Evolutionary conservation across 2,888 invertebrate genomes (phyloP), one percentile per base, ranked within the genome.

Genomic region (Parapristionchus giblindavisi): DNA sequence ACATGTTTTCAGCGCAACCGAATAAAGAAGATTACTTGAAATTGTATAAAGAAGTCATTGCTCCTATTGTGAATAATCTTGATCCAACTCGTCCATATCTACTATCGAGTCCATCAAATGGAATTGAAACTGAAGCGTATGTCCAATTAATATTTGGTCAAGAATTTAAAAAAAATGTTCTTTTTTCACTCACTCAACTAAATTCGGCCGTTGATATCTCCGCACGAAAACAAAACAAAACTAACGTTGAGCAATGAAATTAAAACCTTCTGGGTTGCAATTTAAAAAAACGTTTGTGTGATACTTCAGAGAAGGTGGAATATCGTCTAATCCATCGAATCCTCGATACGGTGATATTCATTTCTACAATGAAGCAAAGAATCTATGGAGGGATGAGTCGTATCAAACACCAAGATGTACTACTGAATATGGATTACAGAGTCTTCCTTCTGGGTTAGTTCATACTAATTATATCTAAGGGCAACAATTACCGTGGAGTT

Each of bases 401-500:
- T 96, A 93, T 88, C 93, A 93, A 0, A 91, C 91, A 21, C 92
- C 95, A 0, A 91, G 98, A 84, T 97, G 98, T 89, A 92, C 93
- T 3, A 96, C 98, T 0, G 99, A 99, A 89, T 99, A 95, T 88
- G 99, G 99, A 0, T 93, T 94, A 81, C 97, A 98, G 89, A 93
- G 96, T 0, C 90, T 94, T 80, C 96, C 97, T 6, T 65, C 80
- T 54, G 78, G 76, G 84, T 84, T 11, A 60, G 76, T 52, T 17
- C 21, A 1, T 14, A 17, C 32, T 3, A 4, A 32, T 60, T 21
- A 48, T 21, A 48, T 48, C 48, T 21, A n/a, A n/a, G n/a, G n/a
- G n/a, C n/a, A n/a, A n/a, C n/a, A n/a, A n/a, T n/a, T n/a, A n/a
- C n/a, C n/a, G n/a, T n/a, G n/a, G n/a, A n/a, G n/a, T n/a, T n/a